Evolutionary conservation across 2,113 vertebrate species (phyloP).

Genomic region (Athene cunicularia): DNA sequence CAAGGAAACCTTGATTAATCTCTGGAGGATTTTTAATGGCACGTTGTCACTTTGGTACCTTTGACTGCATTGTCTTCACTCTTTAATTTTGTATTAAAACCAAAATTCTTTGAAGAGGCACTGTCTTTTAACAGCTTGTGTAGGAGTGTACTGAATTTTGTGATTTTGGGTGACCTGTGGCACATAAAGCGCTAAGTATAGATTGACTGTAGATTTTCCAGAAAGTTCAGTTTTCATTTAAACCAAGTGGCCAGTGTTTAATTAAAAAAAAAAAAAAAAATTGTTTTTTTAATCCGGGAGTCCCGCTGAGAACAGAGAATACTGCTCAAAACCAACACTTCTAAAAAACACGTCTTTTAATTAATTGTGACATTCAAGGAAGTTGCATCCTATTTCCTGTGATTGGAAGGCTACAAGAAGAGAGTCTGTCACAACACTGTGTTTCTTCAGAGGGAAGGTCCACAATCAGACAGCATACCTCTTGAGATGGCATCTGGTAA

Average conservation of each 20-base stretch:
- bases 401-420: not conserved
- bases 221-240: not conserved
- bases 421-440: not conserved
- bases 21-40: not conserved
- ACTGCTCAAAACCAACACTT: not conserved
- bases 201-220: not conserved
- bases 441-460: not conserved
- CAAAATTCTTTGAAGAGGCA: not conserved
- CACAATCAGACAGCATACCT: fast-evolving
- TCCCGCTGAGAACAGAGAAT: not conserved
- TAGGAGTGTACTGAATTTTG: not conserved
- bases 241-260: not conserved
- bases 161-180: not conserved
- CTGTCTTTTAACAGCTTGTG: not conserved
- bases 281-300: not conserved
- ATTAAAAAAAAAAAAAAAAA: not conserved
- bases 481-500: not conserved
- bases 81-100: not conserved
- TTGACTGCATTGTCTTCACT: not conserved
- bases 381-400: not conserved
- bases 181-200: not conserved
- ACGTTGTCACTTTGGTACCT: not conserved
- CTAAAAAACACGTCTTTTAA: not conserved
- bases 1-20: not conserved
- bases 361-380: not conserved